Percentiles rank a stretch among this genome's conserved stretches.
Evolutionary conservation across 2,113 vertebrate species (phyloP).

Genomic region (Ciconia boyciana): DNA sequence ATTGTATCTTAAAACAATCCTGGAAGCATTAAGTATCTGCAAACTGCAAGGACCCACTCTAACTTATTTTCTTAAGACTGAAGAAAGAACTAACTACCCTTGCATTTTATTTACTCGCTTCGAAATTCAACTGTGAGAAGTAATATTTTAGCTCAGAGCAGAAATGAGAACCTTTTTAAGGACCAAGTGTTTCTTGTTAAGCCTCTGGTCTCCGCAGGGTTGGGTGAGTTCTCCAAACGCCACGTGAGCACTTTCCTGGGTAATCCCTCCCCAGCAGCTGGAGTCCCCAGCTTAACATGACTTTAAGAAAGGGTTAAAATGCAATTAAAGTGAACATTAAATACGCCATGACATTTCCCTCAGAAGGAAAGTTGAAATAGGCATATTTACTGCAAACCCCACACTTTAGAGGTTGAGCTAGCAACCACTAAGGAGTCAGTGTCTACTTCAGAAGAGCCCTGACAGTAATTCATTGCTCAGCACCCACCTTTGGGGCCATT

Average conservation of each 20-base stretch:
- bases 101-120: not conserved
- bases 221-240: not conserved
- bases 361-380: not conserved
- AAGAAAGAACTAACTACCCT: not conserved
- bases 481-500: not conserved
- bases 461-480: not conserved
- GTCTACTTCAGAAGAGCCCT: not conserved
- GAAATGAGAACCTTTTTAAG: not conserved
- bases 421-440: not conserved
- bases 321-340: not conserved
- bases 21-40: slow-evolving; percentile 22
- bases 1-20: slow-evolving; percentile 59
- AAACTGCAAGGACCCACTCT: not conserved
- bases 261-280: not conserved
- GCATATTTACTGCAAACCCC: not conserved
- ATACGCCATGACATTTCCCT: not conserved
- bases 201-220: not conserved
- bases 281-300: fast-evolving
- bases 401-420: not conserved
- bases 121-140: not conserved
- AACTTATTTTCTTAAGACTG: not conserved
- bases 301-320: not conserved
- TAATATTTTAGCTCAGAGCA: not conserved
- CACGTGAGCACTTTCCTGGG: not conserved
- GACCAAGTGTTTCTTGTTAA: not conserved